Evolutionary conservation across 2,113 vertebrate genomes (phyloP).

Genomic region (Hemiscyllium ocellatum): DNA sequence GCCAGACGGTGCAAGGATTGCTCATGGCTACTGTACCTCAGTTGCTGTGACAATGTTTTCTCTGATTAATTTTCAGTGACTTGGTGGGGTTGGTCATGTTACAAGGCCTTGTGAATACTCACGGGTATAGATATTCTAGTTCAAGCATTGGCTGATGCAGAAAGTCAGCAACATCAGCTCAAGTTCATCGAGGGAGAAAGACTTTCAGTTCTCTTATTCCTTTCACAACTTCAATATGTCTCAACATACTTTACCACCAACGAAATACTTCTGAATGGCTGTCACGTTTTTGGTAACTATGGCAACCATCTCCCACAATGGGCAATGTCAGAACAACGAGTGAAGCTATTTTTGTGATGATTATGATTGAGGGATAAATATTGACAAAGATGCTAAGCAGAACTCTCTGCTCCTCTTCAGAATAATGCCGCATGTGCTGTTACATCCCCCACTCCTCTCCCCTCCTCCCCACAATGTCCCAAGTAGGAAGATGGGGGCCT

Average conservation of each 20-base stretch:
- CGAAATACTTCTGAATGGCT: neutral
- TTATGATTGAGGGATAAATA: neutral
- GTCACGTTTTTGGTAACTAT: neutral
- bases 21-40: neutral
- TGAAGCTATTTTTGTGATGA: neutral
- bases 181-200: neutral
- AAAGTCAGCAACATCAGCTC: too few species aligned
- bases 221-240: neutral
- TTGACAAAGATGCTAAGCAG: neutral
- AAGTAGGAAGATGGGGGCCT: neutral
- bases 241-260: neutral
- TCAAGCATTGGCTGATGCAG: neutral
- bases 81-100: neutral
- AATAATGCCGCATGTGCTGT: neutral
- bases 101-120: neutral
- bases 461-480: too few species aligned
- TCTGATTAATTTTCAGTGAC: slow-evolving; percentile 19
- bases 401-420: neutral
- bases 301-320: neutral
- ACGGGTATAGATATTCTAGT: neutral
- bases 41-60: neutral
- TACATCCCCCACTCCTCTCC: too few species aligned
- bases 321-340: neutral
- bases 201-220: neutral
- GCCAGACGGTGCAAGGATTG: neutral